Conservation (phyloP, 2,888 invertebrate species). For the Psylliodes chrysocephalus region DNA sequence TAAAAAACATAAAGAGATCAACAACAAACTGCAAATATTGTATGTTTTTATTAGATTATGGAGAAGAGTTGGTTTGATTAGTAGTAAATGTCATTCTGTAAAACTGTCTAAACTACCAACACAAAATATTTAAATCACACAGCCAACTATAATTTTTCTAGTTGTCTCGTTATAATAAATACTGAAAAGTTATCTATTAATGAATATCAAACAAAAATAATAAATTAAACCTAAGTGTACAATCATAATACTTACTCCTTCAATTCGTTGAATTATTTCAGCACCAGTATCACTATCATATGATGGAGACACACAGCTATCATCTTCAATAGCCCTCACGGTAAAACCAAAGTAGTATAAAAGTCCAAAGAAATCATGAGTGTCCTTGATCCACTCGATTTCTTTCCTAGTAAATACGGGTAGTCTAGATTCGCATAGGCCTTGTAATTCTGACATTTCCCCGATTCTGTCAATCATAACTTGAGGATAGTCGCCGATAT, state of each 20-base stretch:
- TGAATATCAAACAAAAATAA: no score
- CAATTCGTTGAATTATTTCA: background rate
- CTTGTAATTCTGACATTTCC: slow-evolving; percentile 63
- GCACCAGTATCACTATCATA: slow-evolving; percentile 8
- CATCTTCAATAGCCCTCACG: background rate
- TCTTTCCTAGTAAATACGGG: slow-evolving; percentile 71
- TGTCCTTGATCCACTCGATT: slow-evolving; percentile 68
- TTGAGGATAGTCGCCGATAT: slow-evolving; percentile 74
- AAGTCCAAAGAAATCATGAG: slow-evolving; percentile 78
- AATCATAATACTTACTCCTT: background rate
- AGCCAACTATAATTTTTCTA: no score
- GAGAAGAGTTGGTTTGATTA: no score
- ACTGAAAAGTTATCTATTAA: no score
- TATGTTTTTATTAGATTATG: no score
- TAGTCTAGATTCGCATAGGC: slow-evolving; percentile 69
- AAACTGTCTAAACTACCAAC: no score
- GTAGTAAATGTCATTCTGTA: no score
- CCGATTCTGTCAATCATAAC: slow-evolving; percentile 71
- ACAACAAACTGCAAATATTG: no score
- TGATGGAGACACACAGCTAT: background rate
- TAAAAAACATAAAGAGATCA: no score
- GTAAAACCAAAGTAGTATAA: background rate
- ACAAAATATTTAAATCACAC: no score
- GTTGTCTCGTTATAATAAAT: no score
- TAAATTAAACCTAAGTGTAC: no score